phyloP scores from a whole-genome alignment of 2,113 vertebrate species.

The Scartelaos histophorus region DNA sequence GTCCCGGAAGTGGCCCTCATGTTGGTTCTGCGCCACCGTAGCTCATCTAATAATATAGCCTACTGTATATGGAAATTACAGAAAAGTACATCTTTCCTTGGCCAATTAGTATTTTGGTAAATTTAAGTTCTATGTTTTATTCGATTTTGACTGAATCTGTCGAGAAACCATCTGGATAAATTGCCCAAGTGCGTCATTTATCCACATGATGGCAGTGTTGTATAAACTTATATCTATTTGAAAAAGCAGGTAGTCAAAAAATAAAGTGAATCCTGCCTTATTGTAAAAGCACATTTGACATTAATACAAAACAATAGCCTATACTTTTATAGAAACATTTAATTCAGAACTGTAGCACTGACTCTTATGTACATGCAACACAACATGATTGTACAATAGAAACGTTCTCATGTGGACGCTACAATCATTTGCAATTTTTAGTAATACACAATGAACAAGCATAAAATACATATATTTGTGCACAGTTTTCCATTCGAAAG shows the following conservation, averaged over 20 bases:
- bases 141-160: not conserved
- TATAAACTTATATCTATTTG: not conserved
- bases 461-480: slow-evolving; percentile 83
- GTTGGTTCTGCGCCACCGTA: not conserved
- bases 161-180: not conserved
- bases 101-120: not conserved
- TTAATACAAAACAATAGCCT: not conserved
- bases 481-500: slow-evolving; percentile 78
- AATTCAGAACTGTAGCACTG: slow-evolving; percentile 87
- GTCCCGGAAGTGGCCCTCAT: not conserved
- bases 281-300: not conserved
- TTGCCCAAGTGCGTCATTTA: not conserved
- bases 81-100: not conserved
- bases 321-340: slow-evolving; percentile 91
- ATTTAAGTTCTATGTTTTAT: not conserved
- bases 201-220: slow-evolving; percentile 52
- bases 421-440: slow-evolving; percentile 75
- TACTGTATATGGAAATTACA: not conserved
- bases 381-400: slow-evolving; percentile 88
- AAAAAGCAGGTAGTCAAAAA: not conserved
- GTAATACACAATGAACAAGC: slow-evolving; percentile 78
- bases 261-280: not conserved
- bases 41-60: not conserved
- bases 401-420: slow-evolving; percentile 86
- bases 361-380: slow-evolving; percentile 95